Conservation (phyloP, 2,113 vertebrate species). For the Lichenostomus cassidix region DNA sequence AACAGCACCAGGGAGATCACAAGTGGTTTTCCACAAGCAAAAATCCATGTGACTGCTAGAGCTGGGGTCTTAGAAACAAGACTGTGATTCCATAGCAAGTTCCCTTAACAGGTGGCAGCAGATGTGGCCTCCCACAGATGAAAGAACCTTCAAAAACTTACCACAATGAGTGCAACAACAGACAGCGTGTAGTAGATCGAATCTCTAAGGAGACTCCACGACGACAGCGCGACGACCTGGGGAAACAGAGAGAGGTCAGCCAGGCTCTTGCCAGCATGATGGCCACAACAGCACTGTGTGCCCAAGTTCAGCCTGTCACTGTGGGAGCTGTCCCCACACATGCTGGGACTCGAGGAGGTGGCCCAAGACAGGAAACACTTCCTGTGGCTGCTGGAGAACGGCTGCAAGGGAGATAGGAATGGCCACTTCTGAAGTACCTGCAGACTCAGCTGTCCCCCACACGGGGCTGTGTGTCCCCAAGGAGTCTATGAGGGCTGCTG, state of each 20-base stretch:
- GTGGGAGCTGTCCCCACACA: fast-evolving
- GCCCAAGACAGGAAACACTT: background rate
- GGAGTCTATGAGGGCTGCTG: background rate
- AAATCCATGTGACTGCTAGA: fast-evolving
- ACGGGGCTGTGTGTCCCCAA: background rate
- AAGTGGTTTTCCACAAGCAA: background rate
- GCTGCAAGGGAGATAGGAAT: background rate
- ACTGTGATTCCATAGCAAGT: background rate
- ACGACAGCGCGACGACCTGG: constrained; percentile 86
- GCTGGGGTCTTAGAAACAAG: background rate
- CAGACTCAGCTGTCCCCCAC: fast-evolving
- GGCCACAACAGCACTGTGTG: background rate
- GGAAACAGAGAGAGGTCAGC: constrained; percentile 6
- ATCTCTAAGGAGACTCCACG: constrained; percentile 93
- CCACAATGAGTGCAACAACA: constrained; percentile 92
- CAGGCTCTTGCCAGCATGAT: fast-evolving
- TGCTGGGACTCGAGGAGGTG: fast-evolving
- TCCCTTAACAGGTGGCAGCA: background rate
- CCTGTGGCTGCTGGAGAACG: background rate
- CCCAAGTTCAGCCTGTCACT: background rate
- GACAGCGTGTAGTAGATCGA: constrained; percentile 91
- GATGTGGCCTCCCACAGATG: background rate
- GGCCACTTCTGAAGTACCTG: background rate
- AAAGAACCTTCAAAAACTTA: constrained; percentile 71
- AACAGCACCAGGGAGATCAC: background rate